phyloP scores from a whole-genome alignment of 23 tunicate genomes.

The Trididemnum miniatum region DNA sequence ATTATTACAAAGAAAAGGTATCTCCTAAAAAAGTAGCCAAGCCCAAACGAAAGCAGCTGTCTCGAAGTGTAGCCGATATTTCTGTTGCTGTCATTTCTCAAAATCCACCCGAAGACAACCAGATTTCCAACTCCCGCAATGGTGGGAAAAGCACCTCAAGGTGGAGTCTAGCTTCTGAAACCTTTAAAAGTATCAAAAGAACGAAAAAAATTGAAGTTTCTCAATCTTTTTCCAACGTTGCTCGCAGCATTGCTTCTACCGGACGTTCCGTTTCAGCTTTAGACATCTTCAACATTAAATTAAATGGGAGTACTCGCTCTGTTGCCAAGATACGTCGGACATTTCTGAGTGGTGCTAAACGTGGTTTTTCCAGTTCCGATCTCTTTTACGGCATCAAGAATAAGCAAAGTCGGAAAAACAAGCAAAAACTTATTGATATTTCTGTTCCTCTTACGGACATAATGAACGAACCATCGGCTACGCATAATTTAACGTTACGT shows the following conservation, averaged over 20 bases:
- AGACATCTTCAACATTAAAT: neutral
- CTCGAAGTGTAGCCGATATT: neutral
- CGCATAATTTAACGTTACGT: conserved; percentile 27
- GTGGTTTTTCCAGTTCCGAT: neutral
- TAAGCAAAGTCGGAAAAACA: conserved; percentile 23
- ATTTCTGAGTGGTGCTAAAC: neutral
- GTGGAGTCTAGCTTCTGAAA: too few species aligned
- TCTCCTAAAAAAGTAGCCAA: neutral
- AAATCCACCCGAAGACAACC: too few species aligned
- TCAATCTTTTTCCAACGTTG: too few species aligned
- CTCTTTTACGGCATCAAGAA: neutral
- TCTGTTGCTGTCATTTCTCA: neutral
- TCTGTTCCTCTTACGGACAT: conserved; percentile 46
- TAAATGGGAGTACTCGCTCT: neutral
- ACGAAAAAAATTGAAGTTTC: too few species aligned
- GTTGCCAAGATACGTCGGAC: neutral
- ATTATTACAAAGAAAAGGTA: conserved; percentile 30
- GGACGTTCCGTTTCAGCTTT: neutral
- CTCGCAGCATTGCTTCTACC: too few species aligned
- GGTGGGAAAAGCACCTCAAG: too few species aligned
- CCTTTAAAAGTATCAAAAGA: too few species aligned
- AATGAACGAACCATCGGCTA: conserved; percentile 26
- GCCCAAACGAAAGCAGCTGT: neutral
- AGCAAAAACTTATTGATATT: conserved; percentile 19
- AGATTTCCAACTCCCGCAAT: too few species aligned